Conservation (phyloP, 1,140 invertebrate species). For the Parapsyche elsis region DNA sequence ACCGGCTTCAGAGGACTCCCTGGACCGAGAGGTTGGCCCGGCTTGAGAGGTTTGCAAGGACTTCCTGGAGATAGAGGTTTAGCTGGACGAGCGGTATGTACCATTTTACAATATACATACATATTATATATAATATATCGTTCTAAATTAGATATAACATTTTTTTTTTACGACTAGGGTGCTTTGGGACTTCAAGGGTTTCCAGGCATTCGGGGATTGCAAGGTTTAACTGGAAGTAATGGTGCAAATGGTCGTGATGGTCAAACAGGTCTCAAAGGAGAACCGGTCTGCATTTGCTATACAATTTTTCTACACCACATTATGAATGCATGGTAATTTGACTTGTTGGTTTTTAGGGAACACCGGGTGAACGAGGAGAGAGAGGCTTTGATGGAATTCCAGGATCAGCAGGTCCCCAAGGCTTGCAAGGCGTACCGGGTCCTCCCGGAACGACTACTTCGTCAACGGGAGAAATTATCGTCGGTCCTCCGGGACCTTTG, state of each 20-base stretch:
- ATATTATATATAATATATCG: neutral
- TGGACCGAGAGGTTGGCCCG: conserved; percentile 58
- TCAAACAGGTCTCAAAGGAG: conserved; percentile 56
- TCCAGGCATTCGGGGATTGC: conserved; percentile 59
- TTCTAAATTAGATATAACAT: neutral
- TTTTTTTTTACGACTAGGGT: conserved; percentile 50
- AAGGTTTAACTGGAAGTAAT: conserved; percentile 59
- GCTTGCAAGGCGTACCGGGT: conserved; percentile 59
- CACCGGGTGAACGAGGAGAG: conserved; percentile 54
- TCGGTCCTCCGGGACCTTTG: conserved; percentile 56
- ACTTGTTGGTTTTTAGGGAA: conserved; percentile 54
- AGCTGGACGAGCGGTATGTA: conserved; percentile 54
- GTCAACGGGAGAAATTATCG: conserved; percentile 52
- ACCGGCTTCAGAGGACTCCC: conserved; percentile 56
- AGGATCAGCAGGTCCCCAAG: conserved; percentile 58
- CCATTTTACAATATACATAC: conserved; percentile 27
- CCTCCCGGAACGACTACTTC: conserved; percentile 56
- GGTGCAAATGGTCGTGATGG: conserved; percentile 56
- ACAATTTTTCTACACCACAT: conserved; percentile 13
- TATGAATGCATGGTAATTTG: neutral
- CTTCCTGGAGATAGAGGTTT: conserved; percentile 59
- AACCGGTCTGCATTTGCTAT: conserved; percentile 53
- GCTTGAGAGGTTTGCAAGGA: conserved; percentile 59
- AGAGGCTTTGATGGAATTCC: conserved; percentile 58
- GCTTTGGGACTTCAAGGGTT: conserved; percentile 58